Base-by-base conservation (phyloP, 2,888 invertebrate genomes). In the Trachelus tabidus region DNA sequence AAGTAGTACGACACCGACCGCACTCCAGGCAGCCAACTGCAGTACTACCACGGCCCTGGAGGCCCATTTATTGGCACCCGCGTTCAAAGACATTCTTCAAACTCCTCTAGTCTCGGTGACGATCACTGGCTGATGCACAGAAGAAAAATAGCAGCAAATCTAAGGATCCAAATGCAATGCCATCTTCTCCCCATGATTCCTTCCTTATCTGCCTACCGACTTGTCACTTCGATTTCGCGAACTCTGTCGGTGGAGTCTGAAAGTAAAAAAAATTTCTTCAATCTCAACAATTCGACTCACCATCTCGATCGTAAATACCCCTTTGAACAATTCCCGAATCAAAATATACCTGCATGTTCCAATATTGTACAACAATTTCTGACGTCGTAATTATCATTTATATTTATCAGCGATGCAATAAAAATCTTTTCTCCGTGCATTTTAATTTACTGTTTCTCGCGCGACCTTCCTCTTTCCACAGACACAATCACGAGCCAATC, bases 1-100 rank as follows among this genome's bases (percentile, higher is more conserved):
- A 15, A 89, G 81, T 34, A 89, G 84, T 73, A 89, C 83, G 37
- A 89, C 84, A 35, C 89, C 88, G 75, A 89, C 87, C 4, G 87
- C 82, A 73, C 86, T 87, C 89, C 89, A 89, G 31, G 87, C 85
- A 56, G 86, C 87, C 68, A 89, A 77, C 77, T 89, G 89, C 77
- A 89, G 85, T 40, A 86, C 82, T 11, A 89, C 84, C 73, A 89
- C 87, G 76, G 84, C 81, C 81, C 85, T 88, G 33, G 89, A 87
- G 69, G 89, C 86, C 87, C 87, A 88, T 82, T 85, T 87, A 83
- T 89, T 88, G 71, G 87, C 81, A 79, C 84, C 79, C 75, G 83
- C 80, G 73, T 82, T 83, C 75, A 85, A 77, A 40, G 87, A 83
- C 89, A 89, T 89, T 68, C 75, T 82, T 23, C 82, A 77, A 69